Evolutionary conservation across 2,113 vertebrate species (phyloP).

Genomic region (Lagenorhynchus albirostris): DNA sequence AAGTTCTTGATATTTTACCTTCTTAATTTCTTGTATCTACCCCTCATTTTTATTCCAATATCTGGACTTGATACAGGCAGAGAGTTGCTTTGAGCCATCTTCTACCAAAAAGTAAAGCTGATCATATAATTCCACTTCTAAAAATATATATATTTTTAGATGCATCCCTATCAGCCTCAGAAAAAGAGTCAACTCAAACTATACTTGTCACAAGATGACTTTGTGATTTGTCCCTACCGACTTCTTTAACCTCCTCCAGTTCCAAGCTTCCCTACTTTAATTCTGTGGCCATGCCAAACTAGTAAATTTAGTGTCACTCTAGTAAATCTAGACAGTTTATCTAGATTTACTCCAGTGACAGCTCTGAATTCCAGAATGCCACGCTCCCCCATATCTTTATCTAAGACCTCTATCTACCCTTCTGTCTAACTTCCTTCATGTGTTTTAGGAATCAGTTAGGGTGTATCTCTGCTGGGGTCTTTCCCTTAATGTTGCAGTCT

Average conservation of each 20-base stretch:
- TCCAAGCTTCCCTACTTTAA: background rate
- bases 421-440: background rate
- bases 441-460: background rate
- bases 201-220: background rate
- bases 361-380: background rate
- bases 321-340: background rate
- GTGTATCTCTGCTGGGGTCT: background rate
- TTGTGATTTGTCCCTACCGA: background rate
- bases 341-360: background rate
- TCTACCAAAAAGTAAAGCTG: background rate
- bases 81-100: background rate
- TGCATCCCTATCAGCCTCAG: background rate
- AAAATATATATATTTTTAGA: background rate
- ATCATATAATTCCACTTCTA: background rate
- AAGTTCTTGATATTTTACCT: background rate
- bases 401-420: background rate
- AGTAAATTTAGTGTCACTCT: background rate
- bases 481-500: background rate
- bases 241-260: background rate
- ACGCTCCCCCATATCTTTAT: background rate
- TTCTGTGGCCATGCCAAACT: background rate
- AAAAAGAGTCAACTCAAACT: background rate
- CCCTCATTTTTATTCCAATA: background rate
- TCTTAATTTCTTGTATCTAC: background rate
- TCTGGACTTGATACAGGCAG: background rate